Percentiles rank a stretch among this genome's conserved stretches.
These are phyloP conservation scores for Andrena cerasifolii DNA, from an alignment of 1,140 invertebrate species.

Conservation along the genomic window DNA sequence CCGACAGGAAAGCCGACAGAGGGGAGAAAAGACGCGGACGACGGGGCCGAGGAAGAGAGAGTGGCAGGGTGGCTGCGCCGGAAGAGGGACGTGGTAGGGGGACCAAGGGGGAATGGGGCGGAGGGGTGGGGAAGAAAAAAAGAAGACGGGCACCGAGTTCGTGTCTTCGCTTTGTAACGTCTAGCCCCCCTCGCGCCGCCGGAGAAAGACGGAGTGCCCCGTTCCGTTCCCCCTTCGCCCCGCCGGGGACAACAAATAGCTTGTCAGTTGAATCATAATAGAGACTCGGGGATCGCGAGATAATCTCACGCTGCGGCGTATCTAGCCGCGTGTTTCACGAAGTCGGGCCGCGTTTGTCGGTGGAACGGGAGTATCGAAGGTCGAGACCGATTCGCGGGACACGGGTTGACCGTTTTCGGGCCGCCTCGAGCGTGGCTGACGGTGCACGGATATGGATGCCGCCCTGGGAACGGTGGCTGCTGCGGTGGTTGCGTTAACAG, in stretches of 20 bases:
- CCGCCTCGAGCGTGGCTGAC: background rate
- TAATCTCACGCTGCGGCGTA: constrained; percentile 67
- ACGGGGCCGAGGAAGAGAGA: background rate
- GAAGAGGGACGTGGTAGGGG: background rate
- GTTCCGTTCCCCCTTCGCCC: too few species aligned
- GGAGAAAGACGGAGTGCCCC: constrained; percentile 22
- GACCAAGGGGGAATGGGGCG: background rate
- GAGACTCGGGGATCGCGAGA: constrained; percentile 72
- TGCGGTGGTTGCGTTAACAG: too few species aligned
- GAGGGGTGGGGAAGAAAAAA: background rate
- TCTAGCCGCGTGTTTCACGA: constrained; percentile 24
- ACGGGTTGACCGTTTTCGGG: background rate
- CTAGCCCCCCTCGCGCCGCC: constrained; percentile 28
- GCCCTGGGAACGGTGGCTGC: too few species aligned
- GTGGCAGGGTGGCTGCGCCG: background rate
- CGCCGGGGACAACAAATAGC: constrained; percentile 74
- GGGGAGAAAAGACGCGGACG: background rate
- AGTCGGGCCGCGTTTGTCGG: background rate
- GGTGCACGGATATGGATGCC: background rate
- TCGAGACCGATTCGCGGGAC: background rate
- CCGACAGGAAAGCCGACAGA: constrained; percentile 25
- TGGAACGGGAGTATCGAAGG: constrained; percentile 18
- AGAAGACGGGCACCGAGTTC: constrained; percentile 1
- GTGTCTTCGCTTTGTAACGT: constrained; percentile 60
- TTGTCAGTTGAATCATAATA: constrained; percentile 78